A percentile compares a stretch with the other conserved stretches of the same genome.
These are phyloP conservation scores for Etheostoma perlongum DNA, from an alignment of 2,797 vertebrate genomes.

Conservation along the genomic window DNA sequence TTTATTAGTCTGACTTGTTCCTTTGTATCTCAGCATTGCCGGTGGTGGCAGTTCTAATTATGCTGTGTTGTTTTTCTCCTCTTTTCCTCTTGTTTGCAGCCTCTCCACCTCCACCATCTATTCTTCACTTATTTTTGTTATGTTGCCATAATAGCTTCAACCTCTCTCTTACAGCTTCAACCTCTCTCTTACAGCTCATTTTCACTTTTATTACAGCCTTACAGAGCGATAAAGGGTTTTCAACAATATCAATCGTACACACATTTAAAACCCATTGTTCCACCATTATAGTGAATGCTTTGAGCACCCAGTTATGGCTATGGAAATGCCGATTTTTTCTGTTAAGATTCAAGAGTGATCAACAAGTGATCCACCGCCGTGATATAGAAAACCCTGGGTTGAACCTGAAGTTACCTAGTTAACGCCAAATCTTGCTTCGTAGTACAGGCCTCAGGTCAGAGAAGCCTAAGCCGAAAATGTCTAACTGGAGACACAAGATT, in stretches of 20 bases:
- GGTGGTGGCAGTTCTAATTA: constrained; percentile 54
- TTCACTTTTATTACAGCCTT: neutral
- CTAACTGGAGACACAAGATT: too few relatives aligned
- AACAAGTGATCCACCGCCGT: too few relatives aligned
- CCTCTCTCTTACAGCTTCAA: neutral
- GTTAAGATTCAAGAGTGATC: neutral
- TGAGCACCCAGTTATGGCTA: neutral
- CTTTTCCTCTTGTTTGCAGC: constrained; percentile 12
- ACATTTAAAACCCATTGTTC: neutral
- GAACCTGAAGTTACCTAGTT: too few relatives aligned
- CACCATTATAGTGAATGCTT: neutral
- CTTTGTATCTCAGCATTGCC: constrained; percentile 29
- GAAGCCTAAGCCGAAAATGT: too few relatives aligned
- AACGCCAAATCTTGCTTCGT: too few relatives aligned
- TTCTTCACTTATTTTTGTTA: constrained; percentile 17
- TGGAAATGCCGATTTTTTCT: neutral
- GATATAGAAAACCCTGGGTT: too few relatives aligned
- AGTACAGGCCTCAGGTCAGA: too few relatives aligned
- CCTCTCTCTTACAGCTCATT: neutral
- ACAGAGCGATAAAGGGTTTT: neutral
- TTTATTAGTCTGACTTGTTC: constrained; percentile 60
- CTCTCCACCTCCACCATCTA: constrained; percentile 1
- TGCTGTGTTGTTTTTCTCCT: constrained; percentile 41
- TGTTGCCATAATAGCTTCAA: constrained; percentile 11
- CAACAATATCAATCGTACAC: neutral